These are phyloP conservation scores for Calliphora vicina DNA, from an alignment of 1,140 invertebrate genomes.

Conservation along the genomic window DNA sequence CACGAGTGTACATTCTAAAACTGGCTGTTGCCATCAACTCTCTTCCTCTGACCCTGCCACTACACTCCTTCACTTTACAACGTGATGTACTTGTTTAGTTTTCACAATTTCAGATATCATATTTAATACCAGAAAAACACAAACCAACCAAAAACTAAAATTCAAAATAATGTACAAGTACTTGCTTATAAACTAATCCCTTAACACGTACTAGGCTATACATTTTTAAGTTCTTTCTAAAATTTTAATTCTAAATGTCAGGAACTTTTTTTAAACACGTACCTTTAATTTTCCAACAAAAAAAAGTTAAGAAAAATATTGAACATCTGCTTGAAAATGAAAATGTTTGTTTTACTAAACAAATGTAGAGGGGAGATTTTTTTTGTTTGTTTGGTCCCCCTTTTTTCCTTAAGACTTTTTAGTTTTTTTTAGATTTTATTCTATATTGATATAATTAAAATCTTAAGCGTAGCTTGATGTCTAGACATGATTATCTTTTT, in stretches of 20 bases:
- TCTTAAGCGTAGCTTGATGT: constrained; percentile 9
- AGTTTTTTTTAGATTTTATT: neutral
- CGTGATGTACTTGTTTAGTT: neutral
- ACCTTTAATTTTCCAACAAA: neutral
- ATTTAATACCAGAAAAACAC: too few species aligned
- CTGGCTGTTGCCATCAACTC: neutral
- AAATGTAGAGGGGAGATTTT: neutral
- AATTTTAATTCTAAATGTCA: neutral
- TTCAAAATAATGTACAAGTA: neutral
- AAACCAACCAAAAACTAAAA: neutral
- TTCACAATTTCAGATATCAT: neutral
- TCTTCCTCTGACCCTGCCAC: neutral
- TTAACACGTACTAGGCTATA: constrained; percentile 2
- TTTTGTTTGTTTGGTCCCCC: neutral
- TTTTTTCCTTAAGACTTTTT: neutral
- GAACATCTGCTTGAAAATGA: constrained; percentile 4
- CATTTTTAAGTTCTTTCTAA: neutral
- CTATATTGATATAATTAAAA: neutral
- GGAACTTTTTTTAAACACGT: neutral
- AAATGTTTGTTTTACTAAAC: neutral
- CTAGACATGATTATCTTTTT: neutral
- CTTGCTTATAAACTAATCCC: neutral
- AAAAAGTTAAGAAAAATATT: neutral
- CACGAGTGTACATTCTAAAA: neutral
- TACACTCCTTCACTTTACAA: neutral